Percentiles rank a stretch among this genome's conserved stretches.
Conservation (phyloP, 2,888 invertebrate species). For the Augochlorella aurata region DNA sequence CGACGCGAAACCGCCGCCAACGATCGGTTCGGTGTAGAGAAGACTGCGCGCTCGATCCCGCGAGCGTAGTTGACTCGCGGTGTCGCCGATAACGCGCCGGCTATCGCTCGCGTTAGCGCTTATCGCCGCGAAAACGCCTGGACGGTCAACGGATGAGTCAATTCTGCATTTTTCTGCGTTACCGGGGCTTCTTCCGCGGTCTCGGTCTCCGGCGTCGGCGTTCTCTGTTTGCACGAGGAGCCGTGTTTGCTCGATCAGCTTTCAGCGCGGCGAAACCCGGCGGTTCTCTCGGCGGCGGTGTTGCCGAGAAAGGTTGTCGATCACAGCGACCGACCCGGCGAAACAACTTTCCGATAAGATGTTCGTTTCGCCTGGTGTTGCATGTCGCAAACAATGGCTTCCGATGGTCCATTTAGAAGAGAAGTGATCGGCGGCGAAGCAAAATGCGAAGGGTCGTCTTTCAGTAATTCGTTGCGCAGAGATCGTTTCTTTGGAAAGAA, state of each 20-base stretch:
- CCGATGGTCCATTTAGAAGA: background rate
- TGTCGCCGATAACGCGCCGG: conserved; percentile 42
- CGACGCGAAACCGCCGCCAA: background rate
- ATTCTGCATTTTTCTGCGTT: conserved; percentile 25
- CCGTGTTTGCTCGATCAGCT: conserved; percentile 5
- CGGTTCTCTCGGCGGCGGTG: background rate
- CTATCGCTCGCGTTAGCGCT: conserved; percentile 47
- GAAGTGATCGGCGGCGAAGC: background rate
- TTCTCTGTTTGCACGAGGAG: background rate
- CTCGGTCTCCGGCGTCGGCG: background rate
- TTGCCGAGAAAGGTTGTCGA: background rate
- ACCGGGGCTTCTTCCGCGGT: background rate
- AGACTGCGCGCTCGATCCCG: conserved; percentile 16
- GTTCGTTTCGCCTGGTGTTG: background rate
- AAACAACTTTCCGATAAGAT: conserved; percentile 6
- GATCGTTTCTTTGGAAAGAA: background rate
- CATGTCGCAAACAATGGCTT: background rate
- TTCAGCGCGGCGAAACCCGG: background rate
- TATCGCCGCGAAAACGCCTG: conserved; percentile 42
- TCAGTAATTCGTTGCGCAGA: too few species aligned
- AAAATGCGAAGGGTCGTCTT: too few species aligned
- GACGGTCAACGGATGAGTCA: conserved; percentile 38
- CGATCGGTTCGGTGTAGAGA: background rate
- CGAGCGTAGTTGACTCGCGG: conserved; percentile 20
- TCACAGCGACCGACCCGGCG: background rate